Conservation (phyloP, 2,888 invertebrate genomes). For the Dynastes grantii region DNA sequence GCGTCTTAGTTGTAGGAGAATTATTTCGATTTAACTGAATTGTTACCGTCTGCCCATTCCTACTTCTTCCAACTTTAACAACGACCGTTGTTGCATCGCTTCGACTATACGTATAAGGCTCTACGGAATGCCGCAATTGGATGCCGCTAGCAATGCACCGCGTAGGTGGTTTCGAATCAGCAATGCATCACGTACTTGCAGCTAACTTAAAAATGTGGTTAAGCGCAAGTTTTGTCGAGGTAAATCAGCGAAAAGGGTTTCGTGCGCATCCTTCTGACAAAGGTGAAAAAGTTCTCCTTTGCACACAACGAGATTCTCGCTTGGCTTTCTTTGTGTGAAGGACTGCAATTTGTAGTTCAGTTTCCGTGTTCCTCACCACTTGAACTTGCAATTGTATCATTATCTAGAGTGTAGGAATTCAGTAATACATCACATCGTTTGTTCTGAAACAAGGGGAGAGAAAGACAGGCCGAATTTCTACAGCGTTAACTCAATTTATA, state of each 20-base stretch:
- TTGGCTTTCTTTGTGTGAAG: background rate
- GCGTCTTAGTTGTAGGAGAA: conserved; percentile 14
- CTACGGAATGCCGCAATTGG: conserved; percentile 41
- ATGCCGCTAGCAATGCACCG: conserved; percentile 24
- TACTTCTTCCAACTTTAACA: background rate
- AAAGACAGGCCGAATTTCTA: too few species aligned
- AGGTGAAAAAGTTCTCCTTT: background rate
- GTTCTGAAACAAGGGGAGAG: too few species aligned
- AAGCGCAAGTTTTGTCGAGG: conserved; percentile 30
- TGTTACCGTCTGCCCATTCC: conserved; percentile 8
- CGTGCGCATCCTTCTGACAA: conserved; percentile 2
- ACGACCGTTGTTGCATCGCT: background rate
- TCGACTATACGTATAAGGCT: background rate
- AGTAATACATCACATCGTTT: background rate
- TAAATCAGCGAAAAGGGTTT: background rate
- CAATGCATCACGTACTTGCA: conserved; percentile 46
- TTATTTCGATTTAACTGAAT: conserved; percentile 15
- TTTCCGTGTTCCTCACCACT: conserved; percentile 24
- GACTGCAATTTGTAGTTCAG: background rate
- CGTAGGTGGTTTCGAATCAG: conserved; percentile 43
- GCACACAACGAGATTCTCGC: conserved; percentile 8
- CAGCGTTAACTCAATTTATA: too few species aligned
- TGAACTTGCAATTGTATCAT: conserved; percentile 20
- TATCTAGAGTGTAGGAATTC: background rate
- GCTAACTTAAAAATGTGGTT: conserved; percentile 42